These are phyloP conservation scores for Portevinia maculata DNA, from an alignment of 2,888 invertebrate genomes.

Conservation along the genomic window DNA sequence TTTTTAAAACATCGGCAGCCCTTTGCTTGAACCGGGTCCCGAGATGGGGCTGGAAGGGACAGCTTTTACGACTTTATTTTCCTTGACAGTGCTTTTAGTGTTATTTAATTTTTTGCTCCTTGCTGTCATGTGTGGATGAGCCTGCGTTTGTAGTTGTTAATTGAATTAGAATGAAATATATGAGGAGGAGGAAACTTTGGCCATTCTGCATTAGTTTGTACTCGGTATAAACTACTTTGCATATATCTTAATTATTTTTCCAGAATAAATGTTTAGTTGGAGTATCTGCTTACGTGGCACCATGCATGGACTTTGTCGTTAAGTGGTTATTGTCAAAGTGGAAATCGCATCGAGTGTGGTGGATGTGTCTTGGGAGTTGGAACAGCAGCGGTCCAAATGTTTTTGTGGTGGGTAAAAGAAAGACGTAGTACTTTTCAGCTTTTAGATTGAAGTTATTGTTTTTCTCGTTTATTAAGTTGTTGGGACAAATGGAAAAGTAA, in stretches of 20 bases:
- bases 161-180: conserved; percentile 80
- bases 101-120: conserved; percentile 75
- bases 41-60: conserved; percentile 23
- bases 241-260: conserved; percentile 82
- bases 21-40: conserved; percentile 48
- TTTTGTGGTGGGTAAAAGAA: conserved; percentile 39
- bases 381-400: conserved; percentile 29
- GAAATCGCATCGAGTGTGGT: conserved; percentile 44
- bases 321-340: conserved; percentile 68
- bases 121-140: conserved; percentile 55
- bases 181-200: conserved; percentile 52
- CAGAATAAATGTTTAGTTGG: conserved; percentile 76
- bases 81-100: conserved; percentile 80
- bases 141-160: conserved; percentile 78
- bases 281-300: conserved; percentile 25
- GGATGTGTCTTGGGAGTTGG: no score
- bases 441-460: conserved; percentile 55
- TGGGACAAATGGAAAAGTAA: conserved; percentile 64
- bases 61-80: conserved; percentile 68
- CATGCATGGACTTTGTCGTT: conserved; percentile 44
- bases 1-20: conserved; percentile 72
- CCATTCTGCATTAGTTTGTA: conserved; percentile 57
- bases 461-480: conserved; percentile 69
- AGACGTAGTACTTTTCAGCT: conserved; percentile 37
- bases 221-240: conserved; percentile 76